phyloP scores from a whole-genome alignment of 2,888 invertebrate genomes.

The Bombylius discolor region DNA sequence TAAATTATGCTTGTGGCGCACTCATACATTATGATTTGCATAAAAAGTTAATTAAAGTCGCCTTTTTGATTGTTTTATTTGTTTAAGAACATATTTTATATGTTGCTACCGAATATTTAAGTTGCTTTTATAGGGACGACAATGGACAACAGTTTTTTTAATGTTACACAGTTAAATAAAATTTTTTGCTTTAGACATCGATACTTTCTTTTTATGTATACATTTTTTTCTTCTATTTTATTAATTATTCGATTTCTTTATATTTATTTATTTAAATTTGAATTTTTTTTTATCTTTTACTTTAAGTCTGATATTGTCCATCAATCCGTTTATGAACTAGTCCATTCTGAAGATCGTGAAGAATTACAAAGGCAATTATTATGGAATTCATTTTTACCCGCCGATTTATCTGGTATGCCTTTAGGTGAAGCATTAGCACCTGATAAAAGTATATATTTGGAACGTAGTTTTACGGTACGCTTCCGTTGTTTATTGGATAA shows the following conservation, averaged over 20 bases:
- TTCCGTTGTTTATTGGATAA: slow-evolving; percentile 98
- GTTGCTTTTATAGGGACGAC: too few species aligned
- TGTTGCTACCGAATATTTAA: too few species aligned
- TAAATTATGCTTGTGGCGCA: slow-evolving; percentile 5
- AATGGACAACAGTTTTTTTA: too few species aligned
- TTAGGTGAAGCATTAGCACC: slow-evolving; percentile 80
- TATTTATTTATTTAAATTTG: neutral
- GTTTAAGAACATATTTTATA: too few species aligned
- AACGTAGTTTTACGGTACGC: slow-evolving; percentile 94
- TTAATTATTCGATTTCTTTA: neutral
- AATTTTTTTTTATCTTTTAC: slow-evolving; percentile 14
- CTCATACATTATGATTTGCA: slow-evolving; percentile 7
- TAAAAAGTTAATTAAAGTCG: slow-evolving; percentile 8
- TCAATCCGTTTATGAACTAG: slow-evolving; percentile 97
- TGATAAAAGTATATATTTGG: slow-evolving; percentile 79
- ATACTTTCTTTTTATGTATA: too few species aligned
- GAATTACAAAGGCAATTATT: slow-evolving; percentile 89
- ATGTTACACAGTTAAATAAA: too few species aligned
- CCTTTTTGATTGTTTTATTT: slow-evolving; percentile 1
- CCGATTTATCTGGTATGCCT: slow-evolving; percentile 45
- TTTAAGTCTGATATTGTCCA: slow-evolving; percentile 98
- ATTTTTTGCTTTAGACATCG: too few species aligned
- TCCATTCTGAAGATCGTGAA: slow-evolving; percentile 97
- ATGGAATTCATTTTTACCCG: slow-evolving; percentile 86
- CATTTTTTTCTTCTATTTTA: too few species aligned